These are phyloP conservation scores for Matsumyia berberina DNA, from an alignment of 2,888 invertebrate species.

Conservation along the genomic window DNA sequence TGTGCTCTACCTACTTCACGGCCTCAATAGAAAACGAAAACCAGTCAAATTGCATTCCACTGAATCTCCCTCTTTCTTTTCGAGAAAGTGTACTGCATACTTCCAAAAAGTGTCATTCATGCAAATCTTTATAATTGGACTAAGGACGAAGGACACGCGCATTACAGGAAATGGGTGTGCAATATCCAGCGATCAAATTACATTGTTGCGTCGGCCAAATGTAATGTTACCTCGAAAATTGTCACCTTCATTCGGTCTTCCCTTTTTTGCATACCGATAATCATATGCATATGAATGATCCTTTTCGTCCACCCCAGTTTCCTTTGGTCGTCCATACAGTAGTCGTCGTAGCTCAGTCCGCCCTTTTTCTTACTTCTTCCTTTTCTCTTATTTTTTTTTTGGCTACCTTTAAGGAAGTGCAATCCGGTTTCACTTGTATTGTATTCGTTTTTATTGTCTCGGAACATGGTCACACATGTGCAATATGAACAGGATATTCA, in stretches of 20 bases:
- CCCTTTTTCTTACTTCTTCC: slow-evolving; percentile 21
- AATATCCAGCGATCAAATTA: slow-evolving; percentile 65
- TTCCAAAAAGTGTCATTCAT: slow-evolving; percentile 54
- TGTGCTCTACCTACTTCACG: slow-evolving; percentile 16
- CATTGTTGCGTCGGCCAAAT: slow-evolving; percentile 67
- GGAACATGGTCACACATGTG: slow-evolving; percentile 67
- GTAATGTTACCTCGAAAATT: slow-evolving; percentile 62
- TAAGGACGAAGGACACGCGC: slow-evolving; percentile 74
- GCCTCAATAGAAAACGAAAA: slow-evolving; percentile 26
- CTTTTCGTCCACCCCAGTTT: slow-evolving; percentile 55
- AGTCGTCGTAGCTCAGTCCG: neutral
- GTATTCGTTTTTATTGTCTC: slow-evolving; percentile 66
- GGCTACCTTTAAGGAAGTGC: slow-evolving; percentile 65
- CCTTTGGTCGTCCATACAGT: slow-evolving; percentile 39
- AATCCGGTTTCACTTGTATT: slow-evolving; percentile 68
- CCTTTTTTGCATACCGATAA: slow-evolving; percentile 58
- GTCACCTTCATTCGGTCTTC: slow-evolving; percentile 54
- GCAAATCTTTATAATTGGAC: slow-evolving; percentile 73
- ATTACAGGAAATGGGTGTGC: slow-evolving; percentile 76
- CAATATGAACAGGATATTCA: slow-evolving; percentile 70
- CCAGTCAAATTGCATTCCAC: slow-evolving; percentile 52
- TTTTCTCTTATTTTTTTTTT: neutral
- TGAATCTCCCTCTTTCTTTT: neutral
- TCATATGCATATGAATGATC: slow-evolving; percentile 66
- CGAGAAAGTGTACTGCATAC: neutral